Percentiles rank a stretch among this genome's conserved stretches.
Conservation (phyloP, 2,888 invertebrate species). For the Hydrotaea diabolus region DNA sequence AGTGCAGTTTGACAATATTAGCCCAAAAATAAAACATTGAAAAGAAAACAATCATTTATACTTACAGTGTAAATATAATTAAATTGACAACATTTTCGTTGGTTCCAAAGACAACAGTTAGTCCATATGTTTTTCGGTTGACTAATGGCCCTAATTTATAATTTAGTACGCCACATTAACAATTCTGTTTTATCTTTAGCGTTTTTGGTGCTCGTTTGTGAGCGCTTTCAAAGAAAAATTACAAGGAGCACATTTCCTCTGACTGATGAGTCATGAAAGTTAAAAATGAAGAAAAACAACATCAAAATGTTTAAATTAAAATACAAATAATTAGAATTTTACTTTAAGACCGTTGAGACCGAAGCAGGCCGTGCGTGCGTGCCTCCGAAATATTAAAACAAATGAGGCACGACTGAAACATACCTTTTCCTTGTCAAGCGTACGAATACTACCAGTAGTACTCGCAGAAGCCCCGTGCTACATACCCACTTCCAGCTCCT, state of each 20-base stretch:
- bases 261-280: constrained; percentile 44
- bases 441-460: not conserved
- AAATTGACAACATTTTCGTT: too few relatives aligned
- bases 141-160: constrained; percentile 40
- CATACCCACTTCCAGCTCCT: not conserved
- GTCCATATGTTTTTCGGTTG: constrained; percentile 1
- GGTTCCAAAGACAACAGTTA: not conserved
- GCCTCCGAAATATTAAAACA: constrained; percentile 47
- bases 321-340: constrained; percentile 53
- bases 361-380: constrained; percentile 35
- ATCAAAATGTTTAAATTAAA: constrained; percentile 44
- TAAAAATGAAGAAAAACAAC: constrained; percentile 19
- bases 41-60: too few relatives aligned
- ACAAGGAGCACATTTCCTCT: constrained; percentile 32
- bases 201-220: not conserved
- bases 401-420: constrained; percentile 37
- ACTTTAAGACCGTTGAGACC: constrained; percentile 50
- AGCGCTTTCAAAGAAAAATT: constrained; percentile 4
- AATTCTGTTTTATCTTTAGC: constrained; percentile 43
- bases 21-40: too few relatives aligned
- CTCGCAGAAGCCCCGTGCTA: not conserved
- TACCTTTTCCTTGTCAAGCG: constrained; percentile 3
- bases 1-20: too few relatives aligned
- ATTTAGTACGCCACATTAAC: constrained; percentile 40
- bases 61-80: too few relatives aligned